A percentile compares a stretch with the other conserved stretches of the same genome.
Conservation (phyloP, 2,888 invertebrate genomes). For the Drosophila falleni region DNA sequence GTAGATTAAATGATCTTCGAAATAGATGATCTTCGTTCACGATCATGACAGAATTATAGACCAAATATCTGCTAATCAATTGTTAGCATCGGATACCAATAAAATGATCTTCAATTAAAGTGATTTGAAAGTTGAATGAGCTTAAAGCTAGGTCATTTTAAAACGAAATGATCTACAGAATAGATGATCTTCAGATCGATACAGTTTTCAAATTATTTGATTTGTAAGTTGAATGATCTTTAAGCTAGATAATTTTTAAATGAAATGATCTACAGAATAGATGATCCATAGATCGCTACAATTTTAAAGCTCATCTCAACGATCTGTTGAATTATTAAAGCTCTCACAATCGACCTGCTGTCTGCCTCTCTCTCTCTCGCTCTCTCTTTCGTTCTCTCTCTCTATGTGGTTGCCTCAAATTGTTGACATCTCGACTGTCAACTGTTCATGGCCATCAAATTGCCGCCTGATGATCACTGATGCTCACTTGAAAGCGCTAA, state of each 20-base stretch:
- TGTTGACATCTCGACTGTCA: conserved; percentile 65
- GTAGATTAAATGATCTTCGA: no score
- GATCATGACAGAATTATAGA: no score
- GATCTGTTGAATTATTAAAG: background rate
- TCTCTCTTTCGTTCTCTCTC: background rate
- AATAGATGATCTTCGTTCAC: no score
- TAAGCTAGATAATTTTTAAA: background rate
- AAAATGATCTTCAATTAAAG: no score
- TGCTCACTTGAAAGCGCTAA: conserved; percentile 64
- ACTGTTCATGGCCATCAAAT: conserved; percentile 77
- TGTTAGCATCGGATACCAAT: no score
- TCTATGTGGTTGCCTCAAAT: conserved; percentile 8
- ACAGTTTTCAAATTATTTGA: no score
- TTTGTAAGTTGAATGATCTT: background rate
- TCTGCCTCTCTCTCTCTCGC: background rate
- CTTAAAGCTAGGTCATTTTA: no score
- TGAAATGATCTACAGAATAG: background rate
- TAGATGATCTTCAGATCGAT: no score
- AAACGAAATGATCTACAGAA: no score
- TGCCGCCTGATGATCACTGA: conserved; percentile 59
- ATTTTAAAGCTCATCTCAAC: background rate
- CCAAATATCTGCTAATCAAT: no score
- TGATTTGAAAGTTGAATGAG: no score
- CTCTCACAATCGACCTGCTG: background rate
- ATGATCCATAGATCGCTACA: background rate